Percentiles rank a stretch among this genome's conserved stretches.
Evolutionary conservation across 2,888 invertebrate species (phyloP).

Genomic region (Biston betularia): DNA sequence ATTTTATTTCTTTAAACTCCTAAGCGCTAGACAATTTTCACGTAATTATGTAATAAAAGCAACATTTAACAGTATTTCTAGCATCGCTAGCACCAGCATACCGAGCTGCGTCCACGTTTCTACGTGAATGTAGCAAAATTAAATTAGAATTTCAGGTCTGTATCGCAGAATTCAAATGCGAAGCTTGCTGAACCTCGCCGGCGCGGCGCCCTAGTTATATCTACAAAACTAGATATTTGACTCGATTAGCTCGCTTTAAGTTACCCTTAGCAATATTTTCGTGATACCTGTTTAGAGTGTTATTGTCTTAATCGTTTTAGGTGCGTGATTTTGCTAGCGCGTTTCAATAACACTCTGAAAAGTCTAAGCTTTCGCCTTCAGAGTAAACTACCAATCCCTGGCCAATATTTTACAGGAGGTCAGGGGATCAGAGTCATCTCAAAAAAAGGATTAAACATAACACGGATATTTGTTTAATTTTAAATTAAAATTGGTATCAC

Average conservation of each 20-base stretch:
- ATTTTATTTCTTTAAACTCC: background rate
- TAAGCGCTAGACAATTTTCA: background rate
- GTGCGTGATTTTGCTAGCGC: too few species aligned
- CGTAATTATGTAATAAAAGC: constrained; percentile 8
- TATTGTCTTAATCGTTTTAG: too few species aligned
- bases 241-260: constrained; percentile 7
- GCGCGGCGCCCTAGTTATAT: constrained; percentile 39
- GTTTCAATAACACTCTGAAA: too few species aligned
- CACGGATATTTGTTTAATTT: too few species aligned
- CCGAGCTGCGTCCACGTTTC: constrained; percentile 14
- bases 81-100: constrained; percentile 3
- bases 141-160: constrained; percentile 61
- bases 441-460: too few species aligned
- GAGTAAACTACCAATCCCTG: too few species aligned
- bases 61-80: constrained; percentile 3
- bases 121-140: constrained; percentile 50
- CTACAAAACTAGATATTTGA: constrained; percentile 16
- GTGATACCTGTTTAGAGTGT: background rate
- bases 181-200: constrained; percentile 49
- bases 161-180: constrained; percentile 45
- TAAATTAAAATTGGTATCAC: too few species aligned
- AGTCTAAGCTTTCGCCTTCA: too few species aligned
- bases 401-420: too few species aligned
- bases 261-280: background rate
- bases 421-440: too few species aligned